Base-by-base conservation (phyloP, 2,797 vertebrate species). In the Manis javanica region DNA sequence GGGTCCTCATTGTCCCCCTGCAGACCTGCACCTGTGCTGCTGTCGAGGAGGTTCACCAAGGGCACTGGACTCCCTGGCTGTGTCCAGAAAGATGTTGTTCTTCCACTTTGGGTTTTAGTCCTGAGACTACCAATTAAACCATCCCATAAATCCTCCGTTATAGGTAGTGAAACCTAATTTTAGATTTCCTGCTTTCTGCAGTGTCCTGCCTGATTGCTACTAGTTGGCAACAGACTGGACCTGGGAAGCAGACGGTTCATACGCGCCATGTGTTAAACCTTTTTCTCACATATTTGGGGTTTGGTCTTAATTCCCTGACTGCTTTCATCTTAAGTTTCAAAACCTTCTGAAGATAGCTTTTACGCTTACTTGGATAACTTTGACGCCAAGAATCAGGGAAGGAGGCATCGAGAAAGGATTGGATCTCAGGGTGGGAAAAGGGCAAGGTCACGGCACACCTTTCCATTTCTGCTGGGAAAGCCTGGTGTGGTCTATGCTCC, bases 161-260 rank as follows among this genome's bases (percentile, higher is more conserved):
- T 98, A 99, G 99, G 98, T 98, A 99, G 98, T 99, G 99, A 99
- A 99, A 98, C 97, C 99, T 99, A 99, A 99, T 98, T 99, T 99
- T 99, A 99, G 99, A 98, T 98, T 99, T 99, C 98, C 99, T 99
- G 98, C 97, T 94, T 90, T 97, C 98, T 97, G 97, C 97, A 91
- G 98, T 97, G 97, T 98, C 98, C 98, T 96, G 98, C 97, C 97
- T 99, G 98, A 98, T 99, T 98, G 98, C 98, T 98, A 97, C 98
- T 98, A 98, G 98, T 98, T 98, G 97, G 96, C 82, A 49, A 95
- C 97, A 98, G 97, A 98, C 97, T 81, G 90, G 98, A 96, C 97
- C 97, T 92, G 90, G 90, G 98, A 86, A 91, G 97, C 93, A 87
- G 96, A 95, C 91, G 39, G 93, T 89, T 93, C 61, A 63, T 87